phyloP scores from a whole-genome alignment of 2,113 vertebrate species.

The Orthonyx spaldingii region DNA sequence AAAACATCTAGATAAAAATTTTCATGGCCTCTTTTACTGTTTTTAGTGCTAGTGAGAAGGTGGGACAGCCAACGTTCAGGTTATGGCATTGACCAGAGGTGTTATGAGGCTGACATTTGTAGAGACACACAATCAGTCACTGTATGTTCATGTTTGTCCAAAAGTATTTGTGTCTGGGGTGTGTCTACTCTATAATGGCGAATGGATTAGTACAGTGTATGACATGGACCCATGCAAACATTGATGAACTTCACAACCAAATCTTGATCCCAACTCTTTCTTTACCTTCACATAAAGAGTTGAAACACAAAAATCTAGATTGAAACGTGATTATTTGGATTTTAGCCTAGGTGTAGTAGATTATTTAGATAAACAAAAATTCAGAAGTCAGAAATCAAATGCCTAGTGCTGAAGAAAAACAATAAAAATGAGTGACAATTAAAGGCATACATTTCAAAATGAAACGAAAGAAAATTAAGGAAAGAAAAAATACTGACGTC shows the following conservation, averaged over 20 bases:
- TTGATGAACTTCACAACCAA: not conserved
- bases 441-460: not conserved
- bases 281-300: not conserved
- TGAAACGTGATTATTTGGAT: not conserved
- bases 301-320: not conserved
- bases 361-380: not conserved
- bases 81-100: not conserved
- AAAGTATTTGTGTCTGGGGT: not conserved
- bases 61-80: not conserved
- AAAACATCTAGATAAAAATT: not conserved
- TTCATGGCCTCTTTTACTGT: not conserved
- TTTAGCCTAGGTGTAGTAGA: not conserved
- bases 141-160: not conserved
- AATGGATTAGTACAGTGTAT: not conserved
- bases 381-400: not conserved
- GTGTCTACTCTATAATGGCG: not conserved
- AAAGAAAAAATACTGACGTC: not conserved
- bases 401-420: not conserved
- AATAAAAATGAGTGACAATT: not conserved
- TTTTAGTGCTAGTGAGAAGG: not conserved
- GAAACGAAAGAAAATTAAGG: not conserved
- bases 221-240: not conserved
- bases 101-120: rapidly evolving
- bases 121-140: rapidly evolving
- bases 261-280: not conserved